phyloP scores from a whole-genome alignment of 2,797 vertebrate genomes.

The Lophius americanus region DNA sequence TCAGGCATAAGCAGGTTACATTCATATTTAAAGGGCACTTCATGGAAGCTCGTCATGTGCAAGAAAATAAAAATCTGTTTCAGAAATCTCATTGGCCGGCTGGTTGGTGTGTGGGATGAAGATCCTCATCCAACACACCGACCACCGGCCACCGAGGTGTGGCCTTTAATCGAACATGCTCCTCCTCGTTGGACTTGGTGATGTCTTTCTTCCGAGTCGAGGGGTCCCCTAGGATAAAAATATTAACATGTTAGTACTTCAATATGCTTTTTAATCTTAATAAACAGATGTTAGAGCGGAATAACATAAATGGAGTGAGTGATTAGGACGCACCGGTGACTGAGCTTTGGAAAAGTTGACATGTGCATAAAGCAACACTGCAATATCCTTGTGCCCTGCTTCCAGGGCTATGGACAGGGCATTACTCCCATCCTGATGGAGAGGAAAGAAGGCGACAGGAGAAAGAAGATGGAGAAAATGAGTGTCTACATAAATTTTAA shows the following conservation, averaged over 20 bases:
- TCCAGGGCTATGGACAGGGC: slow-evolving; percentile 97
- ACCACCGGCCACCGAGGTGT: slow-evolving; percentile 22
- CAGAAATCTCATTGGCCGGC: slow-evolving; percentile 57
- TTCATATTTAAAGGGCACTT: slow-evolving; percentile 71
- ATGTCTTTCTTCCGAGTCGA: slow-evolving; percentile 91
- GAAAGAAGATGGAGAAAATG: not conserved
- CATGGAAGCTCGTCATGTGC: slow-evolving; percentile 21
- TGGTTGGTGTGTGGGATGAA: slow-evolving; percentile 29
- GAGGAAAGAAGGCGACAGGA: not conserved
- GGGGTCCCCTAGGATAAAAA: slow-evolving; percentile 88
- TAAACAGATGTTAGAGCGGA: not conserved
- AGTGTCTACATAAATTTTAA: too few species aligned
- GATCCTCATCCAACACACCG: slow-evolving; percentile 38
- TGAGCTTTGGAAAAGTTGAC: slow-evolving; percentile 96
- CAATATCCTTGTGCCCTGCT: slow-evolving; percentile 98
- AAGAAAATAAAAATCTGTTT: slow-evolving; percentile 23
- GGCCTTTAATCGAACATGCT: slow-evolving; percentile 86
- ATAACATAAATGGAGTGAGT: not conserved
- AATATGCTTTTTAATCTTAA: not conserved
- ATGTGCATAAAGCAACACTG: slow-evolving; percentile 93
- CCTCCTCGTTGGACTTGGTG: slow-evolving; percentile 90
- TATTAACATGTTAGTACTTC: not conserved
- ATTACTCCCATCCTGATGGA: slow-evolving; percentile 91
- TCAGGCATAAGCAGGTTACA: slow-evolving; percentile 62
- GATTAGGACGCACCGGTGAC: slow-evolving; percentile 87